A percentile compares a stretch with the other conserved stretches of the same genome.
These are phyloP conservation scores for Tinea pellionella DNA, from an alignment of 2,888 invertebrate species.

Conservation along the genomic window DNA sequence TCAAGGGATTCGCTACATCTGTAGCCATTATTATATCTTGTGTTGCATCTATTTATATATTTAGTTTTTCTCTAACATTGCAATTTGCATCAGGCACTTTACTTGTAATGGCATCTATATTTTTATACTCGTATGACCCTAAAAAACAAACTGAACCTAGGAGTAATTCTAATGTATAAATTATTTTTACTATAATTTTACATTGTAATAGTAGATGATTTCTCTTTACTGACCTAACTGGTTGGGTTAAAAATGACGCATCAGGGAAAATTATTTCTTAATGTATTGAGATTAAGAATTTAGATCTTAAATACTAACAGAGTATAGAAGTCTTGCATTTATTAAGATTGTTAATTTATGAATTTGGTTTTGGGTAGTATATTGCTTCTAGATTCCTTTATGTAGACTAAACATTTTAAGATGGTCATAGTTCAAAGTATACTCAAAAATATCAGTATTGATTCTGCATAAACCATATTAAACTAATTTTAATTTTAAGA, in stretches of 20 bases:
- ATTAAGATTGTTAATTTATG: constrained; percentile 11
- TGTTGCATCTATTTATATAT: constrained; percentile 91
- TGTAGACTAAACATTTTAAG: background rate
- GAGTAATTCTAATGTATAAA: constrained; percentile 19
- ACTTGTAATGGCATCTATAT: constrained; percentile 94
- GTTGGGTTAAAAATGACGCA: too few relatives aligned
- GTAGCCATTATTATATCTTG: constrained; percentile 96
- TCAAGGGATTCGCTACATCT: constrained; percentile 98
- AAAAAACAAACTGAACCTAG: constrained; percentile 43
- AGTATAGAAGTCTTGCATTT: too few relatives aligned
- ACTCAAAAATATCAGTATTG: too few relatives aligned
- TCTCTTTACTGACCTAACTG: too few relatives aligned
- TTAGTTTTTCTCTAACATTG: constrained; percentile 87
- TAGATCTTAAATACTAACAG: too few relatives aligned
- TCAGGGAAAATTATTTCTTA: constrained; percentile 35
- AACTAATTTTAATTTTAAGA: too few relatives aligned
- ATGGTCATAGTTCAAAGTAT: too few relatives aligned
- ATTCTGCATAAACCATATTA: too few relatives aligned
- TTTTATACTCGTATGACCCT: constrained; percentile 89
- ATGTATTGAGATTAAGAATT: constrained; percentile 11
- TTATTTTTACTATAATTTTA: too few relatives aligned
- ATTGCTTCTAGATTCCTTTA: background rate
- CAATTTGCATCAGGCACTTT: constrained; percentile 88
- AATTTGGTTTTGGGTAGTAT: background rate
- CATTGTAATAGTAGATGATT: too few relatives aligned